These are phyloP conservation scores for Rapana venosa DNA, from an alignment of 2,888 invertebrate species.

Conservation along the genomic window DNA sequence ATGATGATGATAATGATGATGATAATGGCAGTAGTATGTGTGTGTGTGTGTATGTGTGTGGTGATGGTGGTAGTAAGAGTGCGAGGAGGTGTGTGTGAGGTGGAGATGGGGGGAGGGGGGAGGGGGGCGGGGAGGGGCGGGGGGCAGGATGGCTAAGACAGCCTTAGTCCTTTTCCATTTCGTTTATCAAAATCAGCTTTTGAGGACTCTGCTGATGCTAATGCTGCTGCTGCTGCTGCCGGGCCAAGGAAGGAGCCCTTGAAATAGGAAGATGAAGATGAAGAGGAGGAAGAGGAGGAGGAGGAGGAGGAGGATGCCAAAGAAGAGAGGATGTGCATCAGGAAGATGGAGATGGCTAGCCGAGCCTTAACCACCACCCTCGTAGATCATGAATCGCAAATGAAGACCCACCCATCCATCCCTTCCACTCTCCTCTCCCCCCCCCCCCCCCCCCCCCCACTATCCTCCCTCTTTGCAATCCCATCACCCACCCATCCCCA, in stretches of 20 bases:
- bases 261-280: background rate
- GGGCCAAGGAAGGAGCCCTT: background rate
- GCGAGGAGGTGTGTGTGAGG: too few species aligned
- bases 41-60: background rate
- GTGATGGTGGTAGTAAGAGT: background rate
- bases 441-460: background rate
- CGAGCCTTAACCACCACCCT: background rate
- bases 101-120: background rate
- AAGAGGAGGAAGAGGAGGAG: slow-evolving; percentile 10
- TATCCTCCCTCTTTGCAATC: background rate
- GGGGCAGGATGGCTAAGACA: background rate
- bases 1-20: background rate
- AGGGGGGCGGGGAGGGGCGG: background rate
- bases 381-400: slow-evolving; percentile 23
- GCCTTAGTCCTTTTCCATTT: slow-evolving; percentile 5
- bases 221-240: background rate
- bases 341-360: too few species aligned
- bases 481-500: background rate
- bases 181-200: slow-evolving; percentile 36
- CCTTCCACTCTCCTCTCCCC: background rate
- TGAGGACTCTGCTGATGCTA: background rate
- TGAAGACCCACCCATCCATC: background rate
- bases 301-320: background rate
- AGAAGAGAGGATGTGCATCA: too few species aligned
- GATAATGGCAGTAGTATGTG: background rate